Conservation (phyloP, 2,113 vertebrate species). For the Scomber colias region DNA sequence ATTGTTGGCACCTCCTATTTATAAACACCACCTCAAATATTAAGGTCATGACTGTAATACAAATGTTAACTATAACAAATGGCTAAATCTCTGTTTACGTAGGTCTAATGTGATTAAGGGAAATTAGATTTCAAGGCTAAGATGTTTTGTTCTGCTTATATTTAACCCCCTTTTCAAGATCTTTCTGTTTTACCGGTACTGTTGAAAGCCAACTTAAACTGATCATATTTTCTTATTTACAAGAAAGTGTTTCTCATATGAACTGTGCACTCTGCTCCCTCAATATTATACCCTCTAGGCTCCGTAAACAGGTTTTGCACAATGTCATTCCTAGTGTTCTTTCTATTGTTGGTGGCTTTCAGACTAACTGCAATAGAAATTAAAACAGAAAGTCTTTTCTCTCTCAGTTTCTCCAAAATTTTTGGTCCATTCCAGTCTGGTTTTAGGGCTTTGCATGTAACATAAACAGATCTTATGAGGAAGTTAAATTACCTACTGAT, state of each 20-base stretch:
- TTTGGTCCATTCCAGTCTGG: neutral
- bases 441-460: neutral
- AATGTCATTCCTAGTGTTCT: conserved; percentile 9
- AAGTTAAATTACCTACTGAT: conserved; percentile 20
- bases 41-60: neutral
- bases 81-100: too few species aligned
- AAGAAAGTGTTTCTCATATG: neutral
- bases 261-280: neutral
- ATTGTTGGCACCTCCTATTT: neutral
- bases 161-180: neutral
- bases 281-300: conserved; percentile 12
- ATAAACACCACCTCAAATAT: too few species aligned
- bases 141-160: neutral
- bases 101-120: too few species aligned
- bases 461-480: neutral
- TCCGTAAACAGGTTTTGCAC: conserved; percentile 32
- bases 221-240: neutral
- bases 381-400: conserved; percentile 8
- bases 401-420: neutral
- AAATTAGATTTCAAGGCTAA: conserved; percentile 1
- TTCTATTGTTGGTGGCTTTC: conserved; percentile 12
- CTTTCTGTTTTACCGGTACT: neutral
- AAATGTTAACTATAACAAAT: neutral
- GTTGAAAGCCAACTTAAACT: neutral
- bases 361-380: neutral